Conservation (phyloP, 2,113 vertebrate genomes). For the Anseranas semipalmata region DNA sequence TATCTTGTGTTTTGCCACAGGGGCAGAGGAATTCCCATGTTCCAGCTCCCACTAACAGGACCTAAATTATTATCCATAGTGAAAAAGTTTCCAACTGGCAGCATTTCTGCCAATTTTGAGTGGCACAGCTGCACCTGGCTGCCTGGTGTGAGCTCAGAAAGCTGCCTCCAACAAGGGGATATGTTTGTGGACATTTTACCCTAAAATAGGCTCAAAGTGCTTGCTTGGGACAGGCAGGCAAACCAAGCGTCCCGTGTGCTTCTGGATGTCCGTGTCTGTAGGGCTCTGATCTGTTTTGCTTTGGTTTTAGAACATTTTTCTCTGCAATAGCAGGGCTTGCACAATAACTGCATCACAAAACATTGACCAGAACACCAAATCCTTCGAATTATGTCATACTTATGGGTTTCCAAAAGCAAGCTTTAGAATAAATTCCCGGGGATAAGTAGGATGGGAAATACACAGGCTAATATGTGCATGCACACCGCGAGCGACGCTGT, state of each 20-base stretch:
- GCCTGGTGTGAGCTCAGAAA: accelerated
- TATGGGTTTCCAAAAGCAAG: conserved; percentile 76
- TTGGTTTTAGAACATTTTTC: background rate
- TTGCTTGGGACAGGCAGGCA: background rate
- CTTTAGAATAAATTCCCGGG: conserved; percentile 78
- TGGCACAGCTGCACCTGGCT: background rate
- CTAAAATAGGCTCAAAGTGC: background rate
- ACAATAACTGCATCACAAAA: conserved; percentile 49
- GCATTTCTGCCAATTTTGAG: background rate
- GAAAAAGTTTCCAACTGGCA: background rate
- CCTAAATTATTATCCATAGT: background rate
- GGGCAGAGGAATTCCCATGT: background rate
- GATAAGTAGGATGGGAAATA: conserved; percentile 68
- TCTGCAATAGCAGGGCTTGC: background rate
- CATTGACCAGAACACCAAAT: conserved; percentile 71
- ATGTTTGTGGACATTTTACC: background rate
- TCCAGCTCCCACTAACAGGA: background rate
- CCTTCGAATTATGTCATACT: conserved; percentile 73
- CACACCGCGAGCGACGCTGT: background rate
- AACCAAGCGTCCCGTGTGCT: background rate
- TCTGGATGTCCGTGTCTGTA: background rate
- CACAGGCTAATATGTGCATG: conserved; percentile 59
- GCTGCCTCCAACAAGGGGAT: background rate
- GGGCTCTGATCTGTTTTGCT: background rate
- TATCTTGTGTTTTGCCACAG: background rate